Conservation (phyloP, 2,888 invertebrate genomes). For the Synanthedon andrenaeformis region DNA sequence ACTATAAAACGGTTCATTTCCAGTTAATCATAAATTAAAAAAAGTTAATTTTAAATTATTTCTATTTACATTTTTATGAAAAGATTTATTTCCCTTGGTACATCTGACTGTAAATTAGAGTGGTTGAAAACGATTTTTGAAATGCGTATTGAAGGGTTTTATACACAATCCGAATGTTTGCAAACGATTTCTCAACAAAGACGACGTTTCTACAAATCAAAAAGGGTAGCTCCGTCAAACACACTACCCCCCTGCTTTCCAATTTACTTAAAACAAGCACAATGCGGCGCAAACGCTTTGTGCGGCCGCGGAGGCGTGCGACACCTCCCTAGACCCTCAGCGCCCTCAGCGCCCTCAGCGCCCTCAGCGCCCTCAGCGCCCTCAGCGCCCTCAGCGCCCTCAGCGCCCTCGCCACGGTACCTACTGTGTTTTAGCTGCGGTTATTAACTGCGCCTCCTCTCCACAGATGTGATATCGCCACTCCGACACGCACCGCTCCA, state of each 20-base stretch:
- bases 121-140: not conserved
- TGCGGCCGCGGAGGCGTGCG: conserved; percentile 15
- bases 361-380: conserved; percentile 9
- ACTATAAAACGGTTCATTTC: no score
- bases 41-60: no score
- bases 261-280: conserved; percentile 60
- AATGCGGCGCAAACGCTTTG: conserved; percentile 12
- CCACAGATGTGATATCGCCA: conserved; percentile 21
- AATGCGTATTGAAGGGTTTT: conserved; percentile 15
- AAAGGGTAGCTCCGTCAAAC: conserved; percentile 26
- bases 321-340: conserved; percentile 4
- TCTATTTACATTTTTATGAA: no score
- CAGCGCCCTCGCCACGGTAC: conserved; percentile 6
- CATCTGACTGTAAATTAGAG: not conserved
- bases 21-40: no score
- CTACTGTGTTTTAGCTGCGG: conserved; percentile 3
- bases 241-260: conserved; percentile 26
- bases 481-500: conserved; percentile 5
- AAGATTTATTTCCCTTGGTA: no score
- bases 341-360: conserved; percentile 10
- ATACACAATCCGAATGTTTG: conserved; percentile 26
- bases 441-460: conserved; percentile 13
- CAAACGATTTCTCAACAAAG: conserved; percentile 38
- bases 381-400: conserved; percentile 9
- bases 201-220: conserved; percentile 17